Evolutionary conservation across 2,113 vertebrate species (phyloP).

Genomic region (Cepphus grylle): DNA sequence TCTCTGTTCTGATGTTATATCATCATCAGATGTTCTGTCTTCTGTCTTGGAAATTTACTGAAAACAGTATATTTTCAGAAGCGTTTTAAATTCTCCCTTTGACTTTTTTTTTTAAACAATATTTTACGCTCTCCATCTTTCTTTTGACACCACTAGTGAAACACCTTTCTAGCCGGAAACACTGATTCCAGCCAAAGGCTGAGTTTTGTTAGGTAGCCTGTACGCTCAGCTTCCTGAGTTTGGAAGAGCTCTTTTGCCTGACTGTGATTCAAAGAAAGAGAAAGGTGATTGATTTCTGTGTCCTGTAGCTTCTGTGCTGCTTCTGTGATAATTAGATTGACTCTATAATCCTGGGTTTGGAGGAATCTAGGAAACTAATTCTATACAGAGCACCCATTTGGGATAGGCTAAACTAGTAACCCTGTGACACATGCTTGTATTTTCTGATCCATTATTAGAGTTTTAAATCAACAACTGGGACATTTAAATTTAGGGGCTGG

Average conservation of each 20-base stretch:
- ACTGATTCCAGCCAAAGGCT: neutral
- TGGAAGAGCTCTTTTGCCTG: neutral
- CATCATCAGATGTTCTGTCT: neutral
- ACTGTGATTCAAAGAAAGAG: neutral
- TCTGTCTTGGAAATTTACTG: neutral
- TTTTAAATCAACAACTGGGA: neutral
- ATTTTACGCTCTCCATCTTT: neutral
- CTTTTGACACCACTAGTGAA: neutral
- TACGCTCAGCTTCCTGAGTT: neutral
- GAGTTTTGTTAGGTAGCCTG: neutral
- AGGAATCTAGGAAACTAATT: neutral
- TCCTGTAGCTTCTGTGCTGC: neutral
- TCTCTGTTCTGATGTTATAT: neutral
- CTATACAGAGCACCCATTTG: neutral
- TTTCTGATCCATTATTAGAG: neutral
- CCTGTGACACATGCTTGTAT: neutral
- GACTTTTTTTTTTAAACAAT: neutral
- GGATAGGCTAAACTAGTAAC: neutral
- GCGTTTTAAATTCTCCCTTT: neutral
- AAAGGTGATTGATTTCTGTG: neutral
- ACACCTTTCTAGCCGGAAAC: neutral
- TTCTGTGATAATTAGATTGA: neutral
- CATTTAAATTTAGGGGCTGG: neutral
- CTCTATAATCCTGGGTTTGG: neutral
- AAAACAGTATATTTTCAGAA: neutral